These are phyloP conservation scores for Hydra vulgaris DNA, from an alignment of 30 jellyfish, hydroid and myxozoan species.

Conservation along the genomic window DNA sequence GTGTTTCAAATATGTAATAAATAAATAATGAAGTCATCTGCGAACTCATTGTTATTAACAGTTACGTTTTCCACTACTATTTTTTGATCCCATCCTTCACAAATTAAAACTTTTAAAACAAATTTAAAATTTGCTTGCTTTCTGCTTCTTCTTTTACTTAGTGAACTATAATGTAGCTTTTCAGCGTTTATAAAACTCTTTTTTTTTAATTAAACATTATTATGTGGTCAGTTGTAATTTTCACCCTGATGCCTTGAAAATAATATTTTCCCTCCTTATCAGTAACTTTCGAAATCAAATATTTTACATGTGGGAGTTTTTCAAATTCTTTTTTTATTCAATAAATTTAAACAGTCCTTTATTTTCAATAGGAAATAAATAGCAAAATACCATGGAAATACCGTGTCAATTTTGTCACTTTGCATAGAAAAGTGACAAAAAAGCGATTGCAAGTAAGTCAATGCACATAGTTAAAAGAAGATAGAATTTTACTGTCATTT, in stretches of 20 bases:
- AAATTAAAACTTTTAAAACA: background rate
- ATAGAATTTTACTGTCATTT: background rate
- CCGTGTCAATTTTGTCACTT: background rate
- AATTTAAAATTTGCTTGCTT: background rate
- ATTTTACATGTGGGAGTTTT: background rate
- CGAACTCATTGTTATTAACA: conserved; percentile 12
- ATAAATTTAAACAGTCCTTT: background rate
- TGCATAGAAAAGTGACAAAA: background rate
- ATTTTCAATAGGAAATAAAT: background rate
- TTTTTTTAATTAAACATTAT: background rate
- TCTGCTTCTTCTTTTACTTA: conserved; percentile 17
- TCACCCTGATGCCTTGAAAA: background rate
- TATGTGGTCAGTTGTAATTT: background rate
- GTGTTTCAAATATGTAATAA: conserved; percentile 8
- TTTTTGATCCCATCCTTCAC: conserved; percentile 16
- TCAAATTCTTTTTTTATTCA: background rate
- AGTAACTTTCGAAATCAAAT: background rate
- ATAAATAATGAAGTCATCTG: conserved; percentile 1
- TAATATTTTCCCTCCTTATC: background rate
- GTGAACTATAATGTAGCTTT: background rate
- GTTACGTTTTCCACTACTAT: conserved; percentile 1
- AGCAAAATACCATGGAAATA: too few relatives aligned
- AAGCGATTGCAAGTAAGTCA: background rate
- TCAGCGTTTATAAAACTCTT: background rate
- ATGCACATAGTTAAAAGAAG: background rate